Base-by-base conservation (phyloP, 1,140 invertebrate species). In the Drosophila sturtevanti region DNA sequence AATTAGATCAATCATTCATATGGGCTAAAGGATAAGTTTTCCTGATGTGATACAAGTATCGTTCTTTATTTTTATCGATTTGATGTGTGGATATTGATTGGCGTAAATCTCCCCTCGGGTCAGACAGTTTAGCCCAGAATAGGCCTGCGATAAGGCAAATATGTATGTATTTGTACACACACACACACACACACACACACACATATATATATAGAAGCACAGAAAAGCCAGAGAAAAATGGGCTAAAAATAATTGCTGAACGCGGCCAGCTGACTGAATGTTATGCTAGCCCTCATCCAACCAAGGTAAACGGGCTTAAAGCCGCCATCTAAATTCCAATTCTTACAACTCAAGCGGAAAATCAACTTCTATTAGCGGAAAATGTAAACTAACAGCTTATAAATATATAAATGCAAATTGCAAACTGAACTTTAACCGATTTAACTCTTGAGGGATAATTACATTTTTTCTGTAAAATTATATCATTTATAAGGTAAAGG, bases 1-100 rank as follows among this genome's bases (percentile, higher is more conserved):
- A 75, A 87, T 86, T 76, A 79, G 75, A 86, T 86, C 81, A 87
- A 86, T 86, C 81, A 87, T 78, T 76, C 63, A 38, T 63, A 63
- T 58, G 14, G 55, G 5, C 11, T 24, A n/a, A n/a, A 60, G 70
- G 11, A 44, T 61, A 56, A 22, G 38, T 62, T 63, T 60, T 63
- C 4, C 22, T 68, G 72, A 55, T 72, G 41, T 72, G 51, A 48
- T 48, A 11, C 16, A 21, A 48, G n/a, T 21, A 10, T 21, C 16
- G 41, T 48, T 48, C 41, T 21, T 48, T 48, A 44, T 44, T 44
- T 44, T 37, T 85, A 85, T 85, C 79, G 78, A 85, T 87, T 87
- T 70, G 59, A 64, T 75, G 72, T 76, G 62, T 76, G 72, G 67
- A 63, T 76, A 76, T 76, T 76, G 72, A 76, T 76, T 76, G 72